Conservation (phyloP, 2,888 invertebrate genomes). For the Tetranychus piercei region DNA sequence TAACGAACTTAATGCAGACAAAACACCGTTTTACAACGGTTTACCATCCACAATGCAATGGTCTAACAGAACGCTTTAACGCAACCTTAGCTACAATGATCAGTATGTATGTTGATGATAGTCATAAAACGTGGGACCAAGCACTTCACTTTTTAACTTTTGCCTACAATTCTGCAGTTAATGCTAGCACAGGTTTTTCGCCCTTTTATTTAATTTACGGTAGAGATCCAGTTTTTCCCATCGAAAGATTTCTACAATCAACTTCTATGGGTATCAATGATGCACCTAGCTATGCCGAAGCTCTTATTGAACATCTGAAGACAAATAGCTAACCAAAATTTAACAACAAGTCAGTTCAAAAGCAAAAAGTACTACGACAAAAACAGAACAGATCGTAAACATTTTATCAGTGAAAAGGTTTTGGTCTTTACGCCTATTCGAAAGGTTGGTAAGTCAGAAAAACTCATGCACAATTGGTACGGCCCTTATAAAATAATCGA, state of each 20-base stretch:
- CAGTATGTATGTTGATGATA: slow-evolving; percentile 19
- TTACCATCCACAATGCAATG: slow-evolving; percentile 25
- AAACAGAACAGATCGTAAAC: neutral
- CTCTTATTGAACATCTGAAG: neutral
- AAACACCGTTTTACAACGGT: slow-evolving; percentile 23
- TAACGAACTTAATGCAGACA: neutral
- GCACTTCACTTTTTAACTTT: slow-evolving; percentile 21
- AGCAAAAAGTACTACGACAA: slow-evolving; percentile 4
- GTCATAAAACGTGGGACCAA: slow-evolving; percentile 25
- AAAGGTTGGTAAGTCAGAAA: slow-evolving; percentile 9
- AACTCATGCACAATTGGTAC: neutral
- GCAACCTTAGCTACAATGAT: slow-evolving; percentile 25
- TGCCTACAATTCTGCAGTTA: slow-evolving; percentile 25
- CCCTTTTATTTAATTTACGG: slow-evolving; percentile 26
- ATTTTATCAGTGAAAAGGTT: slow-evolving; percentile 7
- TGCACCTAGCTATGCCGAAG: neutral
- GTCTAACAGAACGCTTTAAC: slow-evolving; percentile 22
- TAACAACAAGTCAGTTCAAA: neutral
- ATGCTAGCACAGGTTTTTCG: slow-evolving; percentile 22
- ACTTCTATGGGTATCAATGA: neutral
- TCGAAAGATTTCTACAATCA: slow-evolving; percentile 15
- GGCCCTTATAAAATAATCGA: neutral
- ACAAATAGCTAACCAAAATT: neutral
- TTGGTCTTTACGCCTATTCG: neutral
- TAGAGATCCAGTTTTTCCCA: slow-evolving; percentile 23